phyloP scores from a whole-genome alignment of 1,140 invertebrate genomes.

The Zaprionus ghesquierei region DNA sequence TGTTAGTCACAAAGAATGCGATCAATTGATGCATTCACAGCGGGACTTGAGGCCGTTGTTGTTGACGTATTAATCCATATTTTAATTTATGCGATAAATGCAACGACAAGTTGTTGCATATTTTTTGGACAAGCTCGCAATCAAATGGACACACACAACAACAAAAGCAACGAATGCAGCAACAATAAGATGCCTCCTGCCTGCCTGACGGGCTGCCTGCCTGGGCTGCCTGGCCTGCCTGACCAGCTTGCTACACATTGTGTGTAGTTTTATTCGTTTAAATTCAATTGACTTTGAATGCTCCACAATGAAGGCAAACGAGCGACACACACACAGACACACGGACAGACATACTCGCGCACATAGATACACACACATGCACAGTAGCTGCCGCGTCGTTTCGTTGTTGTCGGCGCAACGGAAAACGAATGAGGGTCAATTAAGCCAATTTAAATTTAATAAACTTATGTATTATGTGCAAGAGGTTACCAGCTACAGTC shows the following conservation, averaged over 20 bases:
- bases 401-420: constrained; percentile 68
- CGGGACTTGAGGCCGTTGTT: constrained; percentile 21
- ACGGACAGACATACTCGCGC: not conserved
- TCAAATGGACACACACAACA: constrained; percentile 9
- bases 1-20: constrained; percentile 34
- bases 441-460: constrained; percentile 83
- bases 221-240: too few species aligned
- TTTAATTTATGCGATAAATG: constrained; percentile 67
- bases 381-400: constrained; percentile 18
- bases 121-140: constrained; percentile 29
- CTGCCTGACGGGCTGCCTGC: not conserved
- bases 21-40: constrained; percentile 27
- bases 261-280: constrained; percentile 78
- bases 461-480: constrained; percentile 81
- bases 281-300: constrained; percentile 81
- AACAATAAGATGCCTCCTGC: constrained; percentile 21
- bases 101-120: constrained; percentile 58
- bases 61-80: constrained; percentile 64
- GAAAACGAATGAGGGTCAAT: constrained; percentile 82
- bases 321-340: constrained; percentile 33
- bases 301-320: constrained; percentile 75
- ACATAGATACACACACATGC: not conserved
- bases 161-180: constrained; percentile 23
- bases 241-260: constrained; percentile 49
- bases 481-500: constrained; percentile 77